phyloP scores from a whole-genome alignment of 2,888 invertebrate genomes.

The Tipula confusa region DNA sequence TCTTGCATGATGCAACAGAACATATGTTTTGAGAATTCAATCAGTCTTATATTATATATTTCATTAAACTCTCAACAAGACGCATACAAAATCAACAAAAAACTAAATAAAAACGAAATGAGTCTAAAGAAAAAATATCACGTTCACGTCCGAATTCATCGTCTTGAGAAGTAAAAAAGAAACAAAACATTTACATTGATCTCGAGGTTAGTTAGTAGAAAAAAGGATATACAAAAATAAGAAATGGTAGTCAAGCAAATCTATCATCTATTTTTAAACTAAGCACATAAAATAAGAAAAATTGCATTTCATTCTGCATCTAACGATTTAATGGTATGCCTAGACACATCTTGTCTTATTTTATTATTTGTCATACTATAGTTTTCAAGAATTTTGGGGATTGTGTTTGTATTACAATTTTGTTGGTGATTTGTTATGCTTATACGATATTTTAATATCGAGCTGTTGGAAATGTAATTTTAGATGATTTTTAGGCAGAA shows the following conservation, averaged over 20 bases:
- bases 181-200: background rate
- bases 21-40: background rate
- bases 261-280: background rate
- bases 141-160: background rate
- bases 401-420: background rate
- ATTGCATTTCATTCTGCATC: background rate
- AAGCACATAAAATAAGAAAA: too few relatives aligned
- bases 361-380: background rate
- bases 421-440: background rate
- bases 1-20: background rate
- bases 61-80: background rate
- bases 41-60: background rate
- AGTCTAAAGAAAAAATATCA: background rate
- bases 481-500: background rate
- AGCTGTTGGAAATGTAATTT: background rate
- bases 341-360: background rate
- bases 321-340: conserved; percentile 9
- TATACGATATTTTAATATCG: background rate
- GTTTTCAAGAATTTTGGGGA: background rate
- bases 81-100: background rate
- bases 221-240: background rate
- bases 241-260: conserved; percentile 1
- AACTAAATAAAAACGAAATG: background rate
- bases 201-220: background rate
- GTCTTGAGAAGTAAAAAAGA: background rate